phyloP scores from a whole-genome alignment of 2,113 vertebrate species.

The Centropus unirufus region DNA sequence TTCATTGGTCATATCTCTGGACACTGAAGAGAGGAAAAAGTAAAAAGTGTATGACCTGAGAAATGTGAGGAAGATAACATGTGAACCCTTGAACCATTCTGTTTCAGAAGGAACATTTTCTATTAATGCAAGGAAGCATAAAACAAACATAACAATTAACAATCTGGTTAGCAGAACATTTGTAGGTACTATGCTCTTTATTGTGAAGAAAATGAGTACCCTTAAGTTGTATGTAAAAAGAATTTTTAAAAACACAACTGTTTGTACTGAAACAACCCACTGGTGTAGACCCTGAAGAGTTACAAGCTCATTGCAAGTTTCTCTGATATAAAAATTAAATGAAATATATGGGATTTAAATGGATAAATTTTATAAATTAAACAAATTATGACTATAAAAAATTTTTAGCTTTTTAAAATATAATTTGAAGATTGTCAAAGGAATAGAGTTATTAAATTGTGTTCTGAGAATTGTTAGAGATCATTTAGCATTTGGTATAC shows the following conservation, averaged over 20 bases:
- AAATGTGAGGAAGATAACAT: not conserved
- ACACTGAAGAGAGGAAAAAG: not conserved
- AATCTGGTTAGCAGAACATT: constrained; percentile 53
- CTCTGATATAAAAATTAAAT: not conserved
- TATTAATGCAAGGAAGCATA: not conserved
- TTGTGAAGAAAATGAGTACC: constrained; percentile 36
- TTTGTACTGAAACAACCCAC: constrained; percentile 2
- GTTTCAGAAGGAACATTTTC: constrained; percentile 14
- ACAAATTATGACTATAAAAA: not conserved
- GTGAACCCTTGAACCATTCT: constrained; percentile 5
- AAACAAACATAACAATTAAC: constrained; percentile 49
- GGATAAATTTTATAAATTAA: not conserved
- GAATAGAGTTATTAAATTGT: not conserved
- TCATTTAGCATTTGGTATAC: not conserved
- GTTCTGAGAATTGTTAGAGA: not conserved
- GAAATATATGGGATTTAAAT: not conserved
- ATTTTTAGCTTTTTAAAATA: not conserved
- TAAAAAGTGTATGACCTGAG: not conserved
- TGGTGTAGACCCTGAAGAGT: not conserved
- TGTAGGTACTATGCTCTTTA: constrained; percentile 28
- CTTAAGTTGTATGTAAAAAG: constrained; percentile 32
- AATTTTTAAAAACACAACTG: constrained; percentile 31
- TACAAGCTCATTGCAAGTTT: constrained; percentile 24
- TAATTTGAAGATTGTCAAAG: not conserved
- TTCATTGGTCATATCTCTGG: not conserved